These are phyloP conservation scores for Mustela lutreola DNA, from an alignment of 2,113 vertebrate species.

Conservation along the genomic window DNA sequence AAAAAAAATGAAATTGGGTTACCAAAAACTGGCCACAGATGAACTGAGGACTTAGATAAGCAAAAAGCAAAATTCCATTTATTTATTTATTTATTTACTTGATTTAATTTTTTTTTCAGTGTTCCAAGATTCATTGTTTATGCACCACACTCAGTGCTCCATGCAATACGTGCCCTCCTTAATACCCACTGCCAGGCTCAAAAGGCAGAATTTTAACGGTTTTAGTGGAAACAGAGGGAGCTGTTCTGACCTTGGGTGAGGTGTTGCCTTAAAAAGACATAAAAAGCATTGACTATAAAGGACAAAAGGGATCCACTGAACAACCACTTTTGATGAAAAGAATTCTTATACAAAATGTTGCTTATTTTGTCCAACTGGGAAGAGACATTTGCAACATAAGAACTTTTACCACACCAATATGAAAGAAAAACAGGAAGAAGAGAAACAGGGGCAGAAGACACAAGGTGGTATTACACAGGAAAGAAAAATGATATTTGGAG, in stretches of 20 bases:
- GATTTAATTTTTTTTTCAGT: too few relatives aligned
- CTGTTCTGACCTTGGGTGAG: not conserved
- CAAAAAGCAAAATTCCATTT: not conserved
- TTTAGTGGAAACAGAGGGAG: not conserved
- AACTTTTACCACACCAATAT: not conserved
- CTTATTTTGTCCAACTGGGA: not conserved
- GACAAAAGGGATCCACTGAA: not conserved
- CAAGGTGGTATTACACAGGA: not conserved
- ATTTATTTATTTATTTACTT: too few relatives aligned
- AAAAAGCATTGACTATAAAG: slow-evolving; percentile 1
- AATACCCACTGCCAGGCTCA: not conserved
- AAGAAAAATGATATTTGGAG: not conserved
- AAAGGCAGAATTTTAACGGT: not conserved
- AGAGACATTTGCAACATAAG: not conserved
- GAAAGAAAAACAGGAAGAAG: not conserved
- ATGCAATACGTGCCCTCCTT: too few relatives aligned
- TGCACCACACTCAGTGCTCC: too few relatives aligned
- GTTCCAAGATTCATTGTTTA: too few relatives aligned
- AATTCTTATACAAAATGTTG: not conserved
- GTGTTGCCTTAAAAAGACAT: not conserved
- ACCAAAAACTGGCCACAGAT: not conserved
- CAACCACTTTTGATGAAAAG: not conserved
- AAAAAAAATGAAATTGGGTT: not conserved
- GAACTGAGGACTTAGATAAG: not conserved
- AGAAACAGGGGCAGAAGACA: not conserved